Conservation (phyloP, 2,113 vertebrate genomes). For the Sula dactylatra region DNA sequence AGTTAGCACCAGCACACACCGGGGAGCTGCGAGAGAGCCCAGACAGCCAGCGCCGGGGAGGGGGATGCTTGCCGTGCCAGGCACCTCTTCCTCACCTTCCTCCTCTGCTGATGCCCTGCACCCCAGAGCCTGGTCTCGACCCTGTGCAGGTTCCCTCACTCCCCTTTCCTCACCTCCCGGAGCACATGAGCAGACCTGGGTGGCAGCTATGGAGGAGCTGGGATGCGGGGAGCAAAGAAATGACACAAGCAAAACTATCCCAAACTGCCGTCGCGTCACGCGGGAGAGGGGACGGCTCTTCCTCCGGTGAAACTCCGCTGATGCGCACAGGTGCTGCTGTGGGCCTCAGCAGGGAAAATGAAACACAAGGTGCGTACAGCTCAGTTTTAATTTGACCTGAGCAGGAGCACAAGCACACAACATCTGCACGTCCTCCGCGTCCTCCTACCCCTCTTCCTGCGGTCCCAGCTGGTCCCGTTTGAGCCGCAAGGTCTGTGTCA, state of each 20-base stretch:
- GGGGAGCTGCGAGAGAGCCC: background rate
- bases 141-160: fast-evolving
- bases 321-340: fast-evolving
- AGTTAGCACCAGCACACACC: fast-evolving
- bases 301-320: background rate
- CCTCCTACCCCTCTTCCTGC: background rate
- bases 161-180: background rate
- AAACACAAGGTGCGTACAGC: background rate
- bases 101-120: background rate
- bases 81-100: background rate
- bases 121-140: fast-evolving
- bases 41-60: fast-evolving
- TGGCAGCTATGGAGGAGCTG: background rate
- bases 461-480: fast-evolving
- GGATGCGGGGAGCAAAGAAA: background rate
- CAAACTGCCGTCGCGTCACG: fast-evolving
- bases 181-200: background rate
- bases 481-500: background rate
- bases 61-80: background rate
- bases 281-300: background rate
- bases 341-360: background rate
- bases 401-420: background rate
- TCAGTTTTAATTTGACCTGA: background rate
- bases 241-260: background rate
- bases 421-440: fast-evolving